Conservation (phyloP, 2,888 invertebrate genomes). For the Linnaemya vulpina region DNA sequence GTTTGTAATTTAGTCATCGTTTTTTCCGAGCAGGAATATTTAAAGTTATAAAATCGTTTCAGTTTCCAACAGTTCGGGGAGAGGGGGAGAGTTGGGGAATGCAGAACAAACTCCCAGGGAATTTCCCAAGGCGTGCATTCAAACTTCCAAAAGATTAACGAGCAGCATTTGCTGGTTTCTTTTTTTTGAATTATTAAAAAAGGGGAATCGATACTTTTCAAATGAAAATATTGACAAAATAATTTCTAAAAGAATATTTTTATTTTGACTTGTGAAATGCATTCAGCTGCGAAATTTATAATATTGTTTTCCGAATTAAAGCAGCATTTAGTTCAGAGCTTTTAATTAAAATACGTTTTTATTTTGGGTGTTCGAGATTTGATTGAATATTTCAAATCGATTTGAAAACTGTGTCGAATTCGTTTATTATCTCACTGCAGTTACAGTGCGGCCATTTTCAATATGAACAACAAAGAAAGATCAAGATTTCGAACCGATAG, state of each 20-base stretch:
- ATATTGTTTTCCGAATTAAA: too few species aligned
- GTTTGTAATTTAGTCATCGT: conserved; percentile 42
- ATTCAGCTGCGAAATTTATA: not conserved
- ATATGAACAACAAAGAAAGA: too few species aligned
- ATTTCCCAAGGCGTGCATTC: conserved; percentile 3
- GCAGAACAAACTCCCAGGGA: conserved; percentile 24
- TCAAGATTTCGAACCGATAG: too few species aligned
- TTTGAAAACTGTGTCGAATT: too few species aligned
- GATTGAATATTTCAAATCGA: too few species aligned
- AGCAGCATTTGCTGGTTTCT: conserved; percentile 43
- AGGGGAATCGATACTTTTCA: not conserved
- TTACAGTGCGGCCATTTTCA: too few species aligned
- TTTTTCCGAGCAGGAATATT: conserved; percentile 33
- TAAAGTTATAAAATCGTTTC: conserved; percentile 42
- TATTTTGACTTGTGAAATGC: not conserved
- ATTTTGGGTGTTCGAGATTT: too few species aligned
- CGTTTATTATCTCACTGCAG: too few species aligned
- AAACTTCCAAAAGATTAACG: conserved; percentile 54
- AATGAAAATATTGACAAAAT: not conserved
- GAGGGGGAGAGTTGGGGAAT: not conserved
- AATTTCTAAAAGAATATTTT: not conserved
- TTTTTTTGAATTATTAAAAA: conserved; percentile 15
- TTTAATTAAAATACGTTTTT: too few species aligned
- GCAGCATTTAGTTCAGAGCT: too few species aligned
- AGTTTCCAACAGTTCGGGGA: conserved; percentile 15